Evolutionary conservation across 2,888 invertebrate genomes (phyloP).

Genomic region (Parascotia fuliginaria): DNA sequence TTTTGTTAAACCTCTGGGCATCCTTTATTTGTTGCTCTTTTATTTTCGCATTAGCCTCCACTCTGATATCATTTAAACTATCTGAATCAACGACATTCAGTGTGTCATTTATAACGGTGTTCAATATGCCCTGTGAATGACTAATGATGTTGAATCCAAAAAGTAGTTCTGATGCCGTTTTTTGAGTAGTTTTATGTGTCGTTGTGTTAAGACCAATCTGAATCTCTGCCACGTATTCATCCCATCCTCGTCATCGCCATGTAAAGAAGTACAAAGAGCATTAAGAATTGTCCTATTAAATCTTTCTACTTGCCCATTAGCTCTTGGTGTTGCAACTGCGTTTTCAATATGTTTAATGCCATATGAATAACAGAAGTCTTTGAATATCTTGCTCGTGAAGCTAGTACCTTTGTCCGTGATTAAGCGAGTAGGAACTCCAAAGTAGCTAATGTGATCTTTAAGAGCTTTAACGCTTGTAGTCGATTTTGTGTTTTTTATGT

Average conservation of each 20-base stretch:
- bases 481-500: slow-evolving; percentile 1
- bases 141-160: background rate
- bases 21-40: no score
- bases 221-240: background rate
- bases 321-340: no score
- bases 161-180: background rate
- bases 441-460: background rate
- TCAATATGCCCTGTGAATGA: no score
- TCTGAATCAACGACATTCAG: no score
- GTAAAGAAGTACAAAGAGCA: background rate
- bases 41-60: no score
- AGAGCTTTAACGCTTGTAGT: background rate
- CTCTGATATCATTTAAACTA: no score
- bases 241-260: slow-evolving; percentile 1
- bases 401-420: background rate
- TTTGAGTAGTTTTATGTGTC: background rate
- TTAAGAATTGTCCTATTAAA: slow-evolving; percentile 2
- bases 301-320: no score
- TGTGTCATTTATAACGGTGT: no score
- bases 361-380: no score
- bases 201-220: slow-evolving; percentile 3
- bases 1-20: no score
- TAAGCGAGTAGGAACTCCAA: background rate
- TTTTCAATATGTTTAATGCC: no score
- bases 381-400: no score